These are phyloP conservation scores for Cecidostiba fungosa DNA, from an alignment of 2,888 invertebrate genomes.

Conservation along the genomic window DNA sequence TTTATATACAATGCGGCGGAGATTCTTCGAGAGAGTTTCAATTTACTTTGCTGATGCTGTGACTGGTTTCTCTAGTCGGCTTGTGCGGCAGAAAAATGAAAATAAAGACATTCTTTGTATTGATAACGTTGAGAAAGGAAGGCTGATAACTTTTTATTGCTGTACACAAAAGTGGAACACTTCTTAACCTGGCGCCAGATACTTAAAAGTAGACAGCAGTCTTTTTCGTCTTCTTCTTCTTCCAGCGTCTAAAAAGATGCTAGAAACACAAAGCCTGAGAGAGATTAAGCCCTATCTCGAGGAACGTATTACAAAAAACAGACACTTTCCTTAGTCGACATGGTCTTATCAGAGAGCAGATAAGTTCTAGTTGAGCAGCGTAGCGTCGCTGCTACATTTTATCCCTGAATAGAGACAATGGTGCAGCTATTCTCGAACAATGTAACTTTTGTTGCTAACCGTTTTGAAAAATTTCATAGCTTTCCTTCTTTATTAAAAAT, in stretches of 20 bases:
- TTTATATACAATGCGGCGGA: background rate
- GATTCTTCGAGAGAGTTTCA: background rate
- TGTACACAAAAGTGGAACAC: background rate
- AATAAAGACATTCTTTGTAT: background rate
- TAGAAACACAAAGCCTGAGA: background rate
- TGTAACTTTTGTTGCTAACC: background rate
- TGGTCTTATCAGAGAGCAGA: conserved; percentile 7
- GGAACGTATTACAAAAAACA: conserved; percentile 20
- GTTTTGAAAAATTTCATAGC: background rate
- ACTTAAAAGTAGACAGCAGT: background rate
- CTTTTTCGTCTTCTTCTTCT: background rate
- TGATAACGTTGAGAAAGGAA: background rate
- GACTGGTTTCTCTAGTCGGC: too few relatives aligned
- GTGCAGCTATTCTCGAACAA: background rate
- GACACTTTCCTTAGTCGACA: conserved; percentile 14
- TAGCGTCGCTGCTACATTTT: background rate
- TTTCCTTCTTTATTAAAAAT: background rate
- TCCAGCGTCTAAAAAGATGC: background rate
- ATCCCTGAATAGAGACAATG: background rate
- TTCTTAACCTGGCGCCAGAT: background rate
- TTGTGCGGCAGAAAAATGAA: too few relatives aligned
- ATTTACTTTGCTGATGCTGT: background rate
- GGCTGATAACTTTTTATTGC: background rate
- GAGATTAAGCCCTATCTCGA: conserved; percentile 25
- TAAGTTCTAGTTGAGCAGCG: background rate